Evolutionary conservation across 2,113 vertebrate species (phyloP), one percentile per base, ranked within the genome.

Genomic region (Pluvianellus socialis): DNA sequence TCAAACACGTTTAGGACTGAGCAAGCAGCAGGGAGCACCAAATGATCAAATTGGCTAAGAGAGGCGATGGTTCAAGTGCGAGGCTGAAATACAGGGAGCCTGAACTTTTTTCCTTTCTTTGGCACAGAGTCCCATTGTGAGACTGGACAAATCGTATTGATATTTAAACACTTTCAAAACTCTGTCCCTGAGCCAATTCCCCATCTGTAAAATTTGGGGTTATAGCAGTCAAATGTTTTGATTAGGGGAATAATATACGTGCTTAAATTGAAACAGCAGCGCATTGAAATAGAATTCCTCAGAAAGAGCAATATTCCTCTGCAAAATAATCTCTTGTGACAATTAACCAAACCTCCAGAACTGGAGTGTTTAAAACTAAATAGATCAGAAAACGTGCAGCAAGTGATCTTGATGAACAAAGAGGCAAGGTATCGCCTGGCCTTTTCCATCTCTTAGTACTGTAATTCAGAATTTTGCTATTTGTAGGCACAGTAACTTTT

Each of bases 111-210:
- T 91, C 53, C 73, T 86, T 87, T 89, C 70, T 87, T 91, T 76
- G 62, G 72, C 49, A 19, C 44, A 81, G 55, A 26, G 4, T 61
- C 30, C 11, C 3, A 68, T 22, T 65, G 44, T 74, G 92, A 91
- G 38, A 63, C 4, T 72, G 53, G 65, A 63, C 56, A 94, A 96
- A 85, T 71, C 3, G 62, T 77, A 75, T 79, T 65, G 58, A 49
- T 79, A 90, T 50, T 94, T 93, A 72, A 95, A 90, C 30, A 38
- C 44, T 85, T 79, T 61, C 19, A 75, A 85, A 90, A 88, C 35
- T 63, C 50, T 75, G 27, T 56, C 28, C 42, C 38, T 58, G 33
- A 70, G 66, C 58, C 94, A 89, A 2, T 81, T 96, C 27, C 30
- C 61, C 33, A n/a, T 72, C 65, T 85, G 83, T 85, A 94, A 86